Base-by-base conservation (phyloP, 2,888 invertebrate species). In the Panopea generosa region DNA sequence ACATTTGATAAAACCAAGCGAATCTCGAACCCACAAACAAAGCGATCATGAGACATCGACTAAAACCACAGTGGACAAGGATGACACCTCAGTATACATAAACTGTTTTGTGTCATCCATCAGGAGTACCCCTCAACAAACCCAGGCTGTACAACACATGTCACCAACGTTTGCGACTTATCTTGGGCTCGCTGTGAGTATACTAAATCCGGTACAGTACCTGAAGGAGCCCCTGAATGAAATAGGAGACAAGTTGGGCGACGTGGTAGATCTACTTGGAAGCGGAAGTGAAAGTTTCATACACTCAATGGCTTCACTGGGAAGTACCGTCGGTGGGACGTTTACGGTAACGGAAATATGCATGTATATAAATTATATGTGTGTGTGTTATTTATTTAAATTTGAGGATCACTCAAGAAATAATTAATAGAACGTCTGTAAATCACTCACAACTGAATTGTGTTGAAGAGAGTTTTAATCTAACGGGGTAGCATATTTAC, bases 141-240 rank as follows among this genome's bases (percentile, higher is more conserved):
- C 16, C 20, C 45, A 45, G 45, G 16, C 45, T 45, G 45, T 45
- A 18, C 6, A 16, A 7, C 56, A 62, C 9, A n/a, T n/a, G n/a
- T 78, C 78, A 3, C 61, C 74, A 0, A 63, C 61, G 16, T 78
- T 78, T 20, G 61, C 33, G 9, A 74, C 70, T 50, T 78, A 78
- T 20, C 70, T 78, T 22, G 55, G 66, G 9, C 20, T 78, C 2
- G 78, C 78, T 2, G 57, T 56, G 0, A 33, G 40, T 2, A 29
- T 78, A 14, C n/a, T 63, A 2, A 74, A 66, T 27, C 78, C 78
- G 0, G 29, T 50, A 26, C 38, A 47, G 2, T 73, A 29, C n/a
- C 63, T 78, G 14, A 66, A 74, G 24, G 78, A 59, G 29, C 74
- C 78, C 0, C 62, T 78, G 4, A 69, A 78, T 40, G 78, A 78